These are phyloP conservation scores for Vanessa tameamea DNA, from an alignment of 1,140 invertebrate species.

Conservation along the genomic window DNA sequence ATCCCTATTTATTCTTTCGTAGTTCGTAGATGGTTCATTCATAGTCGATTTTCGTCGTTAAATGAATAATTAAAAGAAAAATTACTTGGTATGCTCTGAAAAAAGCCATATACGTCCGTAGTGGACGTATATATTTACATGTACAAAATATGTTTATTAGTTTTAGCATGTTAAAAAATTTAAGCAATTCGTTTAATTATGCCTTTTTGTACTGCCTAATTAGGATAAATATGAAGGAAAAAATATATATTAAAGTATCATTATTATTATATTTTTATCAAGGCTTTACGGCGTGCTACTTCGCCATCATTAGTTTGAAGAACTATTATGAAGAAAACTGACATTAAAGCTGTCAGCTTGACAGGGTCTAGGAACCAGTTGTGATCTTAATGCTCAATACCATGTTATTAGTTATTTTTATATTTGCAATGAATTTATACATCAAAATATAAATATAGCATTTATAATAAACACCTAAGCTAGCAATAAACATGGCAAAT, in stretches of 20 bases:
- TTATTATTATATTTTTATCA: too few relatives aligned
- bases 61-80: background rate
- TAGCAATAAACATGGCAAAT: slow-evolving; percentile 85
- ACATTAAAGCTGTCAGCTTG: slow-evolving; percentile 10
- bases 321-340: background rate
- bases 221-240: too few relatives aligned
- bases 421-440: slow-evolving; percentile 22
- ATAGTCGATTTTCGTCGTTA: background rate
- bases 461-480: background rate
- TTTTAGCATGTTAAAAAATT: too few relatives aligned
- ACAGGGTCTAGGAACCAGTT: background rate
- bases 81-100: too few relatives aligned
- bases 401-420: slow-evolving; percentile 14
- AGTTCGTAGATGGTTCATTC: too few relatives aligned
- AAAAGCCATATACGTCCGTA: too few relatives aligned
- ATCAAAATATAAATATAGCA: background rate
- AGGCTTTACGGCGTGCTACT: background rate
- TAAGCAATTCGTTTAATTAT: too few relatives aligned
- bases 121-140: background rate
- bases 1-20: too few relatives aligned
- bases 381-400: slow-evolving; percentile 1
- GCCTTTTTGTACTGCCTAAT: too few relatives aligned
- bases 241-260: too few relatives aligned
- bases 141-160: too few relatives aligned
- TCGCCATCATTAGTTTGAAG: background rate